These are phyloP conservation scores for Alces alces DNA, from an alignment of 2,113 vertebrate species.

Conservation along the genomic window DNA sequence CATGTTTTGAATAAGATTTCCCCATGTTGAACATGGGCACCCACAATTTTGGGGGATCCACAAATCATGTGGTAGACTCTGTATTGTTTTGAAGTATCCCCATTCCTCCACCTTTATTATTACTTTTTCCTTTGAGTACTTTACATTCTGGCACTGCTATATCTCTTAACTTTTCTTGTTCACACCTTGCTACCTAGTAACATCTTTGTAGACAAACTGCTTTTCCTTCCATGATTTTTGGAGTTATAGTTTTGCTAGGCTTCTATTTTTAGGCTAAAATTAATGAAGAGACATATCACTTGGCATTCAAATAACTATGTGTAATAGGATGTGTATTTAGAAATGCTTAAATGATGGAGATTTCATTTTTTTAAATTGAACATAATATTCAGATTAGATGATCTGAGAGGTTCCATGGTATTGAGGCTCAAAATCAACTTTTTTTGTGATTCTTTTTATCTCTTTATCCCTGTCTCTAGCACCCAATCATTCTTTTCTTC, in stretches of 20 bases:
- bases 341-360: background rate
- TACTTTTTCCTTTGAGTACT: background rate
- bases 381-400: background rate
- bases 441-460: no score
- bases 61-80: background rate
- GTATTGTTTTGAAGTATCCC: background rate
- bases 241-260: background rate
- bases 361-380: background rate
- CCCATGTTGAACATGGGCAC: background rate
- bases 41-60: background rate
- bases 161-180: background rate
- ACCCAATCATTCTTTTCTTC: no score
- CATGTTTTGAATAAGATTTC: background rate
- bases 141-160: background rate
- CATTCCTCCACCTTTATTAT: background rate
- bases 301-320: background rate
- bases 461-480: no score
- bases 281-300: background rate
- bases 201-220: background rate
- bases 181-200: background rate
- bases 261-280: background rate
- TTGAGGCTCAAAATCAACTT: no score
- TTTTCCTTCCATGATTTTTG: background rate
- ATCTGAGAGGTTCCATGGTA: no score
- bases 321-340: background rate